Evolutionary conservation across 2,797 vertebrate genomes (phyloP).

Genomic region (Pseudocheirus occidentalis): DNA sequence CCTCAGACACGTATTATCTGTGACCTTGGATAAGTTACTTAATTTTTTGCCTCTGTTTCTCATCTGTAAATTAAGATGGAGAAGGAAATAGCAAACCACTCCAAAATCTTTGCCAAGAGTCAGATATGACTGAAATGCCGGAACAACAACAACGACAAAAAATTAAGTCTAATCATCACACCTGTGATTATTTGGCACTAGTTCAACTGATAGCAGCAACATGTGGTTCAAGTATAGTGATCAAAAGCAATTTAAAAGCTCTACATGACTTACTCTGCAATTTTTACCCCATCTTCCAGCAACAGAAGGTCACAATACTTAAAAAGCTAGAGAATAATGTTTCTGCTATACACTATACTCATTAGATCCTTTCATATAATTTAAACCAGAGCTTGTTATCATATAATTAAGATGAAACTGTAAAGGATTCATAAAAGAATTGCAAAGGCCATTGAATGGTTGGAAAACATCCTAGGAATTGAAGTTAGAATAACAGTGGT

Average conservation of each 20-base stretch:
- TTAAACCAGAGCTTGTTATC: not conserved
- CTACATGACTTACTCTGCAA: not conserved
- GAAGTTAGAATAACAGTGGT: not conserved
- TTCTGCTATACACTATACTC: not conserved
- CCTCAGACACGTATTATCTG: not conserved
- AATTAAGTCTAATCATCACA: not conserved
- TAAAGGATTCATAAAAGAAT: not conserved
- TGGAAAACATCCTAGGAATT: not conserved
- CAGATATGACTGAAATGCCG: not conserved
- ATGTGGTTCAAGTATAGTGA: not conserved
- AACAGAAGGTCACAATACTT: not conserved
- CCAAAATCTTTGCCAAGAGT: not conserved
- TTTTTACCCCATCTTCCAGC: not conserved
- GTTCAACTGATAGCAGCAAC: not conserved
- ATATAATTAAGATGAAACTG: not conserved
- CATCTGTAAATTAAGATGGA: not conserved
- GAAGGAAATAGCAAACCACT: not conserved
- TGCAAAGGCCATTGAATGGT: not conserved
- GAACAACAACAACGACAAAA: not conserved
- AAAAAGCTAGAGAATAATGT: not conserved
- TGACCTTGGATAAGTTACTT: not conserved
- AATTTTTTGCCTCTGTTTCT: not conserved
- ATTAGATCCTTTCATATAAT: not conserved
- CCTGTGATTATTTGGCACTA: not conserved
- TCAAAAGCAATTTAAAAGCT: not conserved